phyloP scores from a whole-genome alignment of 30 jellyfish, hydroid and myxozoan species.

The Calvadosia cruxmelitensis region DNA sequence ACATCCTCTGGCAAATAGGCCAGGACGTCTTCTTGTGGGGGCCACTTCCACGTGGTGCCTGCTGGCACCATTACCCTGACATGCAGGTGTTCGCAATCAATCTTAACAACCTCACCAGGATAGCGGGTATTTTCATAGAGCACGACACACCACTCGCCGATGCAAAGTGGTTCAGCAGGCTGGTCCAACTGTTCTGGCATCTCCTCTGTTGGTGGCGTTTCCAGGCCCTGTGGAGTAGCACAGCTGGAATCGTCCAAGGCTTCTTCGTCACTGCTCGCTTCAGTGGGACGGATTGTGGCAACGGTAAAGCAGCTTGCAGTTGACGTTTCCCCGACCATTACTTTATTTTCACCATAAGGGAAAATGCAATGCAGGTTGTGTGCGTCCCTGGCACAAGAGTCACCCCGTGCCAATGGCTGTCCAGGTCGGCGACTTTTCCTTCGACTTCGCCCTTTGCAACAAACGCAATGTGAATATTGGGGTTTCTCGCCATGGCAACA shows the following conservation, averaged over 20 bases:
- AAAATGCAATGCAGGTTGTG: conserved; percentile 10
- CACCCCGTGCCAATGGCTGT: conserved; percentile 9
- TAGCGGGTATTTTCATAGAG: conserved; percentile 4
- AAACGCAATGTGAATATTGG: neutral
- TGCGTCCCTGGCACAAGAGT: conserved; percentile 19
- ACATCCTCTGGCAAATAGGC: neutral
- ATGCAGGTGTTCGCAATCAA: conserved; percentile 5
- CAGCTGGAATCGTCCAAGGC: neutral
- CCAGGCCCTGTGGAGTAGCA: neutral
- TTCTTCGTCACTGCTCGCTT: neutral
- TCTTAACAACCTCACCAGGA: conserved; percentile 13
- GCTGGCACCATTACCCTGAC: conserved; percentile 15
- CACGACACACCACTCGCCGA: conserved; percentile 25
- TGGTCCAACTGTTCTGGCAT: neutral
- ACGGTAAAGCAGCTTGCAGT: neutral
- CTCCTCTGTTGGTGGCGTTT: neutral
- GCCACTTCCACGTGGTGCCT: conserved; percentile 32
- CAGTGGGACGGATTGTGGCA: neutral
- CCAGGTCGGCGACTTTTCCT: conserved; percentile 3
- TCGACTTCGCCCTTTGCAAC: conserved; percentile 9
- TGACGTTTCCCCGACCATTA: conserved; percentile 25
- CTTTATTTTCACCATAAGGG: conserved; percentile 4
- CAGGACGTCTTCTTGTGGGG: neutral
- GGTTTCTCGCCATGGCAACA: conserved; percentile 13
- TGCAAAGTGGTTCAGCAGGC: conserved; percentile 5